Conservation (phyloP, 2,797 vertebrate species). For the Mycteria americana region DNA sequence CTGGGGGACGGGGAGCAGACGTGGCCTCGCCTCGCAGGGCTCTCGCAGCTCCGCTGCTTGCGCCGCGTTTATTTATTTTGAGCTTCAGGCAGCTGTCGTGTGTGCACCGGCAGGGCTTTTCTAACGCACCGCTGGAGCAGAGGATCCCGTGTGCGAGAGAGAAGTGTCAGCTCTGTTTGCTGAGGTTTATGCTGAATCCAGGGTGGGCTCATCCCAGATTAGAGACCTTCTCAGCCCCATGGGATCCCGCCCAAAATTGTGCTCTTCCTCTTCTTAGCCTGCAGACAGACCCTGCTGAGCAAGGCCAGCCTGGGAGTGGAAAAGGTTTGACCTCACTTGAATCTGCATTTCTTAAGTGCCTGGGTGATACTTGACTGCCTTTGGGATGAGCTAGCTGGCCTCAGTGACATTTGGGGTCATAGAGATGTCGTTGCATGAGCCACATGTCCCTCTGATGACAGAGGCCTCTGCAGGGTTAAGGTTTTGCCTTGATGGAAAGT, state of each 20-base stretch:
- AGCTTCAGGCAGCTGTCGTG: not conserved
- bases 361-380: not conserved
- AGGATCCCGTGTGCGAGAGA: fast-evolving
- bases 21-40: fast-evolving
- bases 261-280: not conserved
- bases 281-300: not conserved
- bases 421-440: not conserved
- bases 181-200: not conserved
- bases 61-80: not conserved
- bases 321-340: not conserved
- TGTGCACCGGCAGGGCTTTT: not conserved
- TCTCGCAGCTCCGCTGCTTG: not conserved
- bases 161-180: not conserved
- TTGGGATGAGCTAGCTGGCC: not conserved
- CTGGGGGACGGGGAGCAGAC: not conserved
- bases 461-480: not conserved
- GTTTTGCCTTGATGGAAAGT: not conserved
- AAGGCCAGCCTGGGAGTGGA: not conserved
- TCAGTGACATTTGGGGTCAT: not conserved
- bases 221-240: not conserved
- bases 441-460: not conserved
- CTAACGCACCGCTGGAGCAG: not conserved
- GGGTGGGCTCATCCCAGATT: fast-evolving
- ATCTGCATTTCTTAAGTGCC: not conserved
- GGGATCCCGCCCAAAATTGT: not conserved